Evolutionary conservation across 1,140 invertebrate genomes (phyloP).

Genomic region (Drosophila quadrilineata): DNA sequence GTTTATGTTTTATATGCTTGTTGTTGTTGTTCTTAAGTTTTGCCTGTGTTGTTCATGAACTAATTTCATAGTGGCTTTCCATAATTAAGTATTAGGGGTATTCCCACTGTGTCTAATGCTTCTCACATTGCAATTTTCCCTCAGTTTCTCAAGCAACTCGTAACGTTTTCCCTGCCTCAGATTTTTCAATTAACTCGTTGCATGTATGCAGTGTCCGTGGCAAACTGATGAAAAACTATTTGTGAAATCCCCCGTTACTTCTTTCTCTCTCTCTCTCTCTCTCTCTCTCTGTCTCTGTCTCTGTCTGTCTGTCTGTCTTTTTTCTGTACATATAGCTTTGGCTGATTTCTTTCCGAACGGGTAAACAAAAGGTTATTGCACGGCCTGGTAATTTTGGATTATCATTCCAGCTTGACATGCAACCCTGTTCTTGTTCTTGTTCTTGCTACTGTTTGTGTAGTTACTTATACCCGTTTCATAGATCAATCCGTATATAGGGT

Average conservation of each 20-base stretch:
- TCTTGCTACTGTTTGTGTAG: neutral
- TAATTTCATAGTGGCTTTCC: constrained; percentile 47
- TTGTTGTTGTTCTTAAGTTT: constrained; percentile 26
- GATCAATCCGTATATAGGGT: neutral
- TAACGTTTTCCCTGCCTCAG: constrained; percentile 1
- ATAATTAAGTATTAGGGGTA: constrained; percentile 37
- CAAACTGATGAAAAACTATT: too few species aligned
- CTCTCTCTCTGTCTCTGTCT: neutral
- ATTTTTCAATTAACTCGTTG: constrained; percentile 54
- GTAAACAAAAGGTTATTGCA: constrained; percentile 67
- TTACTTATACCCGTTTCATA: constrained; percentile 2
- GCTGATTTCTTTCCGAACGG: neutral
- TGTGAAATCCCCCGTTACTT: too few species aligned
- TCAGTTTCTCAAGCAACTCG: neutral
- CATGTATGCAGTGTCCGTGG: too few species aligned
- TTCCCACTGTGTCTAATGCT: constrained; percentile 2
- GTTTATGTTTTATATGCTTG: constrained; percentile 2
- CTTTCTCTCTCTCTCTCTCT: too few species aligned
- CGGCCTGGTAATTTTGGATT: constrained; percentile 58
- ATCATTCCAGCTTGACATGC: constrained; percentile 69
- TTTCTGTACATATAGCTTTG: constrained; percentile 3
- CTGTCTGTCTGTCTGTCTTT: constrained; percentile 3
- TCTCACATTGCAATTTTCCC: too few species aligned
- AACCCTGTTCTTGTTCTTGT: constrained; percentile 33
- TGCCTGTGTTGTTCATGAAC: constrained; percentile 49